Percentiles rank a stretch among this genome's conserved stretches.
These are phyloP conservation scores for Meloidogyne chitwoodi DNA, from an alignment of 1,140 invertebrate genomes.

Conservation along the genomic window DNA sequence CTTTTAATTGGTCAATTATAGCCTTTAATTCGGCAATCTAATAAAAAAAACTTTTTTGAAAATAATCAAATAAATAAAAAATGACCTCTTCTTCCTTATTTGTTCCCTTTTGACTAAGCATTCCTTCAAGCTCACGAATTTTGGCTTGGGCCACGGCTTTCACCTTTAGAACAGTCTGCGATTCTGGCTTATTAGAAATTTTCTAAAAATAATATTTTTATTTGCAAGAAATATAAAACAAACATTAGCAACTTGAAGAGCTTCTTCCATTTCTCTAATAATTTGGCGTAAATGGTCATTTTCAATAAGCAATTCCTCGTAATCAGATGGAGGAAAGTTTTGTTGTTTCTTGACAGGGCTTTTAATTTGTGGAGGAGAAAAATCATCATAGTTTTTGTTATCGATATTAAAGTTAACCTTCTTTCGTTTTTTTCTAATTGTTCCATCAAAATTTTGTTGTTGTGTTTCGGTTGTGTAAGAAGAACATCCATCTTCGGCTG, in stretches of 20 bases:
- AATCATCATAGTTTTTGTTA: neutral
- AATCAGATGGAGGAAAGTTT: slow-evolving; percentile 5
- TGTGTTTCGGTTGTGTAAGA: slow-evolving; percentile 42
- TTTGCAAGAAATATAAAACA: neutral
- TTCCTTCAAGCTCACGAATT: slow-evolving; percentile 52
- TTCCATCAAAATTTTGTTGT: slow-evolving; percentile 11
- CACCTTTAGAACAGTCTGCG: slow-evolving; percentile 41
- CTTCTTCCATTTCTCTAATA: slow-evolving; percentile 47
- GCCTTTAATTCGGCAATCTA: slow-evolving; percentile 42
- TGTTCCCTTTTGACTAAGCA: slow-evolving; percentile 13
- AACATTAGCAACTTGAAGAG: neutral
- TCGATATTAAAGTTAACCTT: slow-evolving; percentile 45
- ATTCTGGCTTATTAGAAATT: neutral
- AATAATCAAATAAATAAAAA: neutral
- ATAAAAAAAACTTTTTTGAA: neutral
- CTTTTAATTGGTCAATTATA: slow-evolving; percentile 46
- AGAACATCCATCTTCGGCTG: slow-evolving; percentile 36
- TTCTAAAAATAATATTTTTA: neutral
- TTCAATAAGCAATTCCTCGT: slow-evolving; percentile 41
- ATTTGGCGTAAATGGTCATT: slow-evolving; percentile 45
- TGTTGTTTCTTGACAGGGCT: neutral
- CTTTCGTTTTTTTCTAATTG: slow-evolving; percentile 32
- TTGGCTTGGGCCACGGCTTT: slow-evolving; percentile 49
- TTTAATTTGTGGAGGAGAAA: neutral
- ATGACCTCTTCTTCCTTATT: slow-evolving; percentile 23